phyloP scores from a whole-genome alignment of 2,797 vertebrate genomes.

The Thalassophryne amazonica region DNA sequence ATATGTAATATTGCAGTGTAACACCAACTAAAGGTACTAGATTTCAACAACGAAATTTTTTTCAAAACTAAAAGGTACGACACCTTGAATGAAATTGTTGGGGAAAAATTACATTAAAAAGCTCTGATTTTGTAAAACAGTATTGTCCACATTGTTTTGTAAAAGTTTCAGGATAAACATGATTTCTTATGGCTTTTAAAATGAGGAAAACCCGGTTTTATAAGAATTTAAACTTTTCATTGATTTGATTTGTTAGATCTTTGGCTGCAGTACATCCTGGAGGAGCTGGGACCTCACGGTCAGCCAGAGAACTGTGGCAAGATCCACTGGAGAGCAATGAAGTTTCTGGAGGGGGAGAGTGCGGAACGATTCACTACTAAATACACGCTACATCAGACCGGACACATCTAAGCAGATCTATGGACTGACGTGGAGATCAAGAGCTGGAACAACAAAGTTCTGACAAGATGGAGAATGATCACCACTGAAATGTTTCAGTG shows the following conservation, averaged over 20 bases:
- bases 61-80: too few relatives aligned
- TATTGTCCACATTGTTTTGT: too few relatives aligned
- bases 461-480: not conserved
- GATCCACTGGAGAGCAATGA: constrained; percentile 96
- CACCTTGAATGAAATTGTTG: too few relatives aligned
- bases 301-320: constrained; percentile 87
- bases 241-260: constrained; percentile 73
- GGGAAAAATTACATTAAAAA: too few relatives aligned
- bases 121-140: too few relatives aligned
- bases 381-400: constrained; percentile 87
- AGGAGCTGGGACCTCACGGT: constrained; percentile 83
- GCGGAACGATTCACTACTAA: constrained; percentile 87
- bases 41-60: too few relatives aligned
- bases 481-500: not conserved
- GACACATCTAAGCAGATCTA: constrained; percentile 69
- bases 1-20: too few relatives aligned
- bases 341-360: constrained; percentile 83
- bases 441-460: not conserved
- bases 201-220: too few relatives aligned
- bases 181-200: too few relatives aligned
- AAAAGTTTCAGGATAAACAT: too few relatives aligned
- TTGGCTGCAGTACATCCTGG: constrained; percentile 92
- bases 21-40: too few relatives aligned
- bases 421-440: not conserved
- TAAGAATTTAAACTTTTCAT: not conserved